A percentile compares a stretch with the other conserved stretches of the same genome.
These are phyloP conservation scores for Alligator sinensis DNA, from an alignment of 2,113 vertebrate genomes.

Conservation along the genomic window DNA sequence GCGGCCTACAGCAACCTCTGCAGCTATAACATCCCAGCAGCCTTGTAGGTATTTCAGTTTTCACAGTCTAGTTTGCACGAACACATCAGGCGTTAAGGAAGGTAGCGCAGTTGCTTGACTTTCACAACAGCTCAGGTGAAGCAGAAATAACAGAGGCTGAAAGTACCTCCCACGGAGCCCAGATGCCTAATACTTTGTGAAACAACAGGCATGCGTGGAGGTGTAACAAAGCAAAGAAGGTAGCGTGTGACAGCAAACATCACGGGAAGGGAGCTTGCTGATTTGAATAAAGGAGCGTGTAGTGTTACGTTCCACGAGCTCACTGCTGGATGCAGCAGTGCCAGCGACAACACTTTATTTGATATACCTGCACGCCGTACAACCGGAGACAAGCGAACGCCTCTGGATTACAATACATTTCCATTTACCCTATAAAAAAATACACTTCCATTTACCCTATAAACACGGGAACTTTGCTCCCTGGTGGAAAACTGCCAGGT, in stretches of 20 bases:
- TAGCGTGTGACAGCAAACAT: constrained; percentile 46
- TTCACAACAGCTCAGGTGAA: constrained; percentile 16
- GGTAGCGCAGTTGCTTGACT: neutral
- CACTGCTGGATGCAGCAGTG: neutral
- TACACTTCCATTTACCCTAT: constrained; percentile 50
- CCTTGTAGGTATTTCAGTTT: neutral
- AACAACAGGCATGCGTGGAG: constrained; percentile 6
- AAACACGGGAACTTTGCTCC: constrained; percentile 9
- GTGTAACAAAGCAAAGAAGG: neutral
- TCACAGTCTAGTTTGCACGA: neutral
- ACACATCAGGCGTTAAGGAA: neutral
- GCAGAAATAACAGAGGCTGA: constrained; percentile 63
- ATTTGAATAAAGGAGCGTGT: constrained; percentile 58
- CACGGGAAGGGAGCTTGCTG: constrained; percentile 59
- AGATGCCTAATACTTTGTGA: neutral
- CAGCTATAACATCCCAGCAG: neutral
- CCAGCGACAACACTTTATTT: constrained; percentile 46
- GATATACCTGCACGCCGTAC: constrained; percentile 33
- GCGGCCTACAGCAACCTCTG: neutral
- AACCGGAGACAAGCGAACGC: neutral
- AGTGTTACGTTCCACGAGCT: constrained; percentile 8
- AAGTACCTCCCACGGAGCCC: constrained; percentile 11
- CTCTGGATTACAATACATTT: constrained; percentile 24
- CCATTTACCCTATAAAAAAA: constrained; percentile 45
- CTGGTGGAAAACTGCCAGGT: neutral